Percentiles rank a stretch among this genome's conserved stretches.
Evolutionary conservation across 2,888 invertebrate species (phyloP).

Genomic region (Ellobium chinense): DNA sequence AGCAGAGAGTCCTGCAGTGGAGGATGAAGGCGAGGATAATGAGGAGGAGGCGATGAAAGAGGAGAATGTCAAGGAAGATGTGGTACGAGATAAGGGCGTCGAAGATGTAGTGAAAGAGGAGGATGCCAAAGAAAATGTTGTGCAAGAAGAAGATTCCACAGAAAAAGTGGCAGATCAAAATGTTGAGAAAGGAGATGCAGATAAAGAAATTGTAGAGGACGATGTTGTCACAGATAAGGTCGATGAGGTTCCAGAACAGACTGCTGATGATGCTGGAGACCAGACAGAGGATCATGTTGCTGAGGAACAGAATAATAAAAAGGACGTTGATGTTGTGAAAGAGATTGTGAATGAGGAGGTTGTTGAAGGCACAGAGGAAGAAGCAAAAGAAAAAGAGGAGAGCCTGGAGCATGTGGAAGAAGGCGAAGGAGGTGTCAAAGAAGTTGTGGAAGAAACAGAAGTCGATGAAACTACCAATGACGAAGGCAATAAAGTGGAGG

Average conservation of each 20-base stretch:
- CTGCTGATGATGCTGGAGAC: conserved; percentile 8
- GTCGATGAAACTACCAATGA: conserved; percentile 1
- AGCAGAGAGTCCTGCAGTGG: not conserved
- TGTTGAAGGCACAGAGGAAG: not conserved
- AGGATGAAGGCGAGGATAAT: not conserved
- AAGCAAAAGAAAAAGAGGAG: conserved; percentile 11
- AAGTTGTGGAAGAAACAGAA: not conserved
- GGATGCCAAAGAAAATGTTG: not conserved
- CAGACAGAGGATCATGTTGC: not conserved
- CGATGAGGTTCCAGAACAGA: too few species aligned
- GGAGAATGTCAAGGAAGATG: not conserved
- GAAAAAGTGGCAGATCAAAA: conserved; percentile 6
- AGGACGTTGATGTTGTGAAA: not conserved
- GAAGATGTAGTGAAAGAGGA: not conserved
- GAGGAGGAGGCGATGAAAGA: not conserved
- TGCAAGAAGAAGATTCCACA: conserved; percentile 6
- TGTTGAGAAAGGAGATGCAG: not conserved
- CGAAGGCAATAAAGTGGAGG: not conserved
- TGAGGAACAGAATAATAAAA: not conserved
- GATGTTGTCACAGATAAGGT: too few species aligned
- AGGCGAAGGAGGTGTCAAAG: conserved; percentile 13
- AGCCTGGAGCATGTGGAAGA: not conserved
- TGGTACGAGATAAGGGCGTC: conserved; percentile 1
- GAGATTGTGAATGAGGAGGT: not conserved
- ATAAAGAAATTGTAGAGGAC: too few species aligned